Evolutionary conservation across 2,113 vertebrate species (phyloP).

Genomic region (Peromyscus maniculatus): DNA sequence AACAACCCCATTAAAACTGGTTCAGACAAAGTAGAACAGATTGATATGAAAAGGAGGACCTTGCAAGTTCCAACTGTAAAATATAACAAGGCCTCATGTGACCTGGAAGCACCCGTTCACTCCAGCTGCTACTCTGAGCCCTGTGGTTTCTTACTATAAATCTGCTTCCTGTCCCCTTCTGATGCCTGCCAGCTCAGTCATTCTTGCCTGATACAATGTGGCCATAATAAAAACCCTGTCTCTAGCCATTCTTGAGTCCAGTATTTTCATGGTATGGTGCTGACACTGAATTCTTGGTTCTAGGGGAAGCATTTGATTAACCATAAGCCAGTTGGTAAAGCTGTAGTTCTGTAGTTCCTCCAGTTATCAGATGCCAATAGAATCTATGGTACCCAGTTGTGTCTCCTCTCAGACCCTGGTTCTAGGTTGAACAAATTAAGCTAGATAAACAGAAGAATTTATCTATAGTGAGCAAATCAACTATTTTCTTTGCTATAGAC

Average conservation of each 20-base stretch:
- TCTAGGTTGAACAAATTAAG: neutral
- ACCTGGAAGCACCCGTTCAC: neutral
- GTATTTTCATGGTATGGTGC: neutral
- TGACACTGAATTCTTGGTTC: conserved; percentile 19
- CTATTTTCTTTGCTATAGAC: neutral
- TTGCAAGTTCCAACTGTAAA: neutral
- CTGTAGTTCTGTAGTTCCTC: conserved; percentile 4
- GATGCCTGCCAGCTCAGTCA: neutral
- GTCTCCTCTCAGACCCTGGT: neutral
- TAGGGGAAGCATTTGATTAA: neutral
- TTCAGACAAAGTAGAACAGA: neutral
- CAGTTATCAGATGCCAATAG: neutral
- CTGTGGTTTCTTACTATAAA: neutral
- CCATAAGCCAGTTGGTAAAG: neutral
- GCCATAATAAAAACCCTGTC: neutral
- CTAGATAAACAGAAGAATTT: conserved; percentile 31
- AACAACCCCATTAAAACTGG: neutral
- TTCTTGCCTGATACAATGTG: neutral
- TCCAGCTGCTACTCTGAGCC: neutral
- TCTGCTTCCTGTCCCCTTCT: neutral
- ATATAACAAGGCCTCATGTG: neutral
- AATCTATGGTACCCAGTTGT: neutral
- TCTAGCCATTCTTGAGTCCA: neutral
- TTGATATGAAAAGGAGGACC: conserved; percentile 28
- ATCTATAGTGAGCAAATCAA: neutral